A percentile compares a stretch with the other conserved stretches of the same genome.
Evolutionary conservation across 2,888 invertebrate species (phyloP).

Genomic region (Ectropis crepuscularia): DNA sequence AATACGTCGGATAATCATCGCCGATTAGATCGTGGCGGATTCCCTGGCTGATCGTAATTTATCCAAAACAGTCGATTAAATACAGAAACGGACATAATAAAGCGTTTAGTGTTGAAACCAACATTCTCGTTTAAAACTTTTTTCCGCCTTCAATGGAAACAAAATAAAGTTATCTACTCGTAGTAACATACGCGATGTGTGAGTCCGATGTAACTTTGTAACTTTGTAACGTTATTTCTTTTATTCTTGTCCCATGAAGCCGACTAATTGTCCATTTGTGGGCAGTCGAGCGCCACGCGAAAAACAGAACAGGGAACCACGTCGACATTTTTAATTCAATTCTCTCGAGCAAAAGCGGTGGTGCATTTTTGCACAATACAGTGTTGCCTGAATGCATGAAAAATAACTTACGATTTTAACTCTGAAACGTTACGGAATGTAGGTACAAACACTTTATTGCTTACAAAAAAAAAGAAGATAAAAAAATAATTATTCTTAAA

Average conservation of each 20-base stretch:
- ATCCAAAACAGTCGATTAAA: too few relatives aligned
- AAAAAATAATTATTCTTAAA: too few relatives aligned
- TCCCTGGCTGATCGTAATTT: too few relatives aligned
- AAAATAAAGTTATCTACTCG: not conserved
- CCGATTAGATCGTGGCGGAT: too few relatives aligned
- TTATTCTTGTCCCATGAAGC: constrained; percentile 34
- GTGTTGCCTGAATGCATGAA: constrained; percentile 33
- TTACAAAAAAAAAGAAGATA: too few relatives aligned
- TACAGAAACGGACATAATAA: not conserved
- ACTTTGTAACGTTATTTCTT: constrained; percentile 18
- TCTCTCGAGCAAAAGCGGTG: constrained; percentile 75
- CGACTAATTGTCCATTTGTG: constrained; percentile 81
- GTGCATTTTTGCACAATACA: constrained; percentile 62
- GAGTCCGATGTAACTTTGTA: constrained; percentile 4
- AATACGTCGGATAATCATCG: too few relatives aligned
- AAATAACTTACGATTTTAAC: too few relatives aligned
- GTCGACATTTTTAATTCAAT: constrained; percentile 81
- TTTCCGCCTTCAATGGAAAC: too few relatives aligned
- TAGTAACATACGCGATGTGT: not conserved
- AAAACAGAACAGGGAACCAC: constrained; percentile 70
- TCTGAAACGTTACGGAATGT: too few relatives aligned
- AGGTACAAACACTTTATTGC: too few relatives aligned
- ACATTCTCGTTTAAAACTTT: too few relatives aligned
- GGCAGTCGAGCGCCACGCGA: constrained; percentile 72
- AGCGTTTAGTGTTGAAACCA: not conserved